Percentiles rank a stretch among this genome's conserved stretches.
phyloP scores from a whole-genome alignment of 2,113 vertebrate species.

The Protobothrops mucrosquamatus region DNA sequence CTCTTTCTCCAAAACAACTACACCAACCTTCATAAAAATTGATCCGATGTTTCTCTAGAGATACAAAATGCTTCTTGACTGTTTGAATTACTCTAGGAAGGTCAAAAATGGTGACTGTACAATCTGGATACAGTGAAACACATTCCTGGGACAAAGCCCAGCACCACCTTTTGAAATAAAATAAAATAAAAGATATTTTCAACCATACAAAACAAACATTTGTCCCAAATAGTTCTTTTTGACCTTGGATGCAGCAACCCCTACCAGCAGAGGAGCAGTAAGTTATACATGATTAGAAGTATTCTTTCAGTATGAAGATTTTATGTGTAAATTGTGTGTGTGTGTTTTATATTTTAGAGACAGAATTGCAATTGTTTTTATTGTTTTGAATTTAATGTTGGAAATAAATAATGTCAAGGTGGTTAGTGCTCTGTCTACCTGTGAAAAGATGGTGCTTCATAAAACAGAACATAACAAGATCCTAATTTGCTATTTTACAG shows the following conservation, averaged over 20 bases:
- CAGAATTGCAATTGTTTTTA: background rate
- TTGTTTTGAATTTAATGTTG: background rate
- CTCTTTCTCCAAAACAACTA: fast-evolving
- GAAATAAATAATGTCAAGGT: background rate
- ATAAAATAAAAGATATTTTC: background rate
- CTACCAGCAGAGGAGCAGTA: background rate
- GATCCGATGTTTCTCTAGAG: slow-evolving; percentile 60
- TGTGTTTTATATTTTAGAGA: background rate
- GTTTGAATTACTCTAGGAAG: slow-evolving; percentile 74
- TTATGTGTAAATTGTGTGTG: background rate
- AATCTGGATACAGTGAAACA: slow-evolving; percentile 75
- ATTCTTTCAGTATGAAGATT: background rate
- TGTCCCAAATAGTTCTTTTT: background rate
- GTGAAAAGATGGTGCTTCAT: background rate
- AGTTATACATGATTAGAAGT: background rate
- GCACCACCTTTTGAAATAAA: slow-evolving; percentile 74
- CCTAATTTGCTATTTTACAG: background rate
- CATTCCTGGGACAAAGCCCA: slow-evolving; percentile 80
- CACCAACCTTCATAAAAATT: slow-evolving; percentile 76
- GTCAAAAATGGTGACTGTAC: slow-evolving; percentile 81
- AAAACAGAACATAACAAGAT: background rate
- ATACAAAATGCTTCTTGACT: slow-evolving; percentile 72
- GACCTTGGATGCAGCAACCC: background rate
- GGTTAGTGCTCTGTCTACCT: background rate
- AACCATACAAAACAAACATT: background rate